Base-by-base conservation (phyloP, 2,797 vertebrate species). In the Scolopax bukidnonensis region DNA sequence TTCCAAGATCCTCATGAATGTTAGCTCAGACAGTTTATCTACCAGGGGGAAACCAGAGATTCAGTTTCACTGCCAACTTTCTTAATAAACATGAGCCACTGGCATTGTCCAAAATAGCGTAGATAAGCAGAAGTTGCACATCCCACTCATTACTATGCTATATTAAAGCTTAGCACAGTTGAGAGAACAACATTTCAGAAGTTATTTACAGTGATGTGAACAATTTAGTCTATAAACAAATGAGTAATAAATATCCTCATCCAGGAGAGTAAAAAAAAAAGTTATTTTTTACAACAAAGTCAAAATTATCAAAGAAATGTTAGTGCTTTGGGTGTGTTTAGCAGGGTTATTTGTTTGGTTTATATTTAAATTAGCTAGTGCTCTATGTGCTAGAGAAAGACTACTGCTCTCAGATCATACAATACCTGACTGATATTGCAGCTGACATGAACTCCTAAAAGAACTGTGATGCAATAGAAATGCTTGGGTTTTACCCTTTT, bases 101-200 rank as follows among this genome's bases (percentile, higher is more conserved):
- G 95, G 94, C 94, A 95, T 75, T 89, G 92, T 91, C 95, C 94
- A 93, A 91, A 97, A 93, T 94, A 96, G 95, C 96, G 90, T 77
- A 96, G 97, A 97, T 97, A 97, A 98, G 89, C 60, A 63, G 89
- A 97, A 97, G 85, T 83, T 96, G 93, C 89, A 96, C 93, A 94
- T 95, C 84, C 95, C 90, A 88, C 91, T 97, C 96, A 96, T 96
- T 97, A 95, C 64, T 87, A 76, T 93, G 93, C 85, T 96, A 80
- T 96, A 93, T 85, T 94, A 93, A 97, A 95, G 90, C 96, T 93
- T 90, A 92, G 65, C 73, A 90, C 94, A 97, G 73, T 87, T 88
- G 94, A 95, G 70, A 96, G 89, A 97, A 96, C 69, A 96, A 86
- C 93, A 95, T 97, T 97, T 95, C 47, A 96, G 84, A 95, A 94